These are phyloP conservation scores for Anoncus sp. DNA, from an alignment of 2,888 invertebrate genomes.

Conservation along the genomic window DNA sequence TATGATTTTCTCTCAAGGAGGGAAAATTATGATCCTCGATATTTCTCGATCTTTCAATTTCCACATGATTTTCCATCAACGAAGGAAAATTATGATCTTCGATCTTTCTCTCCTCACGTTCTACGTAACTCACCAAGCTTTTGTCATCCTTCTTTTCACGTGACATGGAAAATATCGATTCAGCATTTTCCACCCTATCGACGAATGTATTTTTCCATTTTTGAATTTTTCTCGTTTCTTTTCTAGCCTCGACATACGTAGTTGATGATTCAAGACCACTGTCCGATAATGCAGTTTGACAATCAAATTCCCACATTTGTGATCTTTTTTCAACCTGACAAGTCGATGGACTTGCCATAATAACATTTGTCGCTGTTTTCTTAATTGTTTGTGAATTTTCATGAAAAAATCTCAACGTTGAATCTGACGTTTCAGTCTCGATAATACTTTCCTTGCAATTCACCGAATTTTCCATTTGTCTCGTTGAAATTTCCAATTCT, in stretches of 20 bases:
- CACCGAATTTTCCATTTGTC: neutral
- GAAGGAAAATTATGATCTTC: no score
- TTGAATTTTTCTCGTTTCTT: slow-evolving; percentile 55
- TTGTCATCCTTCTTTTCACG: neutral
- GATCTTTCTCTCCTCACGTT: no score
- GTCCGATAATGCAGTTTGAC: slow-evolving; percentile 62
- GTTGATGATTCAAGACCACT: slow-evolving; percentile 67
- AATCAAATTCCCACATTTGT: slow-evolving; percentile 59
- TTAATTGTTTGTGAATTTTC: slow-evolving; percentile 5
- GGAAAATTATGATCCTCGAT: no score
- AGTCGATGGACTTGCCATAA: slow-evolving; percentile 50
- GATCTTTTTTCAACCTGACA: slow-evolving; percentile 46
- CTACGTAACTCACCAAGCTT: no score
- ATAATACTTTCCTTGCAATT: neutral
- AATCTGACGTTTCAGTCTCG: neutral
- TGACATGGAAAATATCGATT: slow-evolving; percentile 11
- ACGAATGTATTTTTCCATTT: slow-evolving; percentile 57
- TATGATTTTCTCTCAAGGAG: no score
- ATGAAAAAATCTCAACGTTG: slow-evolving; percentile 42
- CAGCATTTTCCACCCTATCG: slow-evolving; percentile 4
- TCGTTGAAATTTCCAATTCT: slow-evolving; percentile 58
- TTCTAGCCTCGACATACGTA: slow-evolving; percentile 62
- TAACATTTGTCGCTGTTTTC: no score
- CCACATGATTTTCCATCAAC: no score
- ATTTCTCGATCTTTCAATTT: no score